A percentile compares a stretch with the other conserved stretches of the same genome.
phyloP scores from a whole-genome alignment of 2,113 vertebrate genomes.

The Himantopus leucocephalus region DNA sequence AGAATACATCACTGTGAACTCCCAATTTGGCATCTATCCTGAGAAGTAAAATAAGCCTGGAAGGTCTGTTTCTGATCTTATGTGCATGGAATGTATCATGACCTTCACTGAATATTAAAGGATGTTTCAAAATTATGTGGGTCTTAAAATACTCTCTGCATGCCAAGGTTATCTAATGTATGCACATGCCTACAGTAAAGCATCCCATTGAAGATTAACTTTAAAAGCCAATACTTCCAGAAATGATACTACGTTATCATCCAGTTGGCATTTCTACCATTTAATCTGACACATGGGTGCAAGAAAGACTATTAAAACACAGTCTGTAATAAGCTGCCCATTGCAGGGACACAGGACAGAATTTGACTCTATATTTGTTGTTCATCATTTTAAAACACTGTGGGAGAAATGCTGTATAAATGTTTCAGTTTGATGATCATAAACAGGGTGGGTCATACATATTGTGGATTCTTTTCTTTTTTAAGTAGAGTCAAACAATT shows the following conservation, averaged over 20 bases:
- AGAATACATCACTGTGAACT: neutral
- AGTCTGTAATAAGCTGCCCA: neutral
- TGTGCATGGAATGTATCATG: constrained; percentile 22
- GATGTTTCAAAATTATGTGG: neutral
- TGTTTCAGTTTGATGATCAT: neutral
- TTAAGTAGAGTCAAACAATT: neutral
- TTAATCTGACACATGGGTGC: neutral
- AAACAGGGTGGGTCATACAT: neutral
- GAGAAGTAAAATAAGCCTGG: neutral
- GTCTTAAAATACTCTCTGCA: constrained; percentile 43
- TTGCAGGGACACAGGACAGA: neutral
- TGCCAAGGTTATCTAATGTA: constrained; percentile 22
- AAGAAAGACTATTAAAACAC: neutral
- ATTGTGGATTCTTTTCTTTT: neutral
- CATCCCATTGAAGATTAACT: neutral
- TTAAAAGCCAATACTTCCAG: constrained; percentile 53
- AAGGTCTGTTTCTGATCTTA: constrained; percentile 29
- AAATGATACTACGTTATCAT: constrained; percentile 27
- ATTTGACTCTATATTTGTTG: neutral
- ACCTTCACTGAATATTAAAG: constrained; percentile 24
- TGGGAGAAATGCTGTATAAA: neutral
- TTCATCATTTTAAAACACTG: neutral
- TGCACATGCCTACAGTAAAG: constrained; percentile 1
- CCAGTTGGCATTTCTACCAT: constrained; percentile 17
- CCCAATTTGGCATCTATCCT: neutral